Conservation (phyloP, 35 echinoderm and acorn worm genomes). For the Acanthaster planci region DNA sequence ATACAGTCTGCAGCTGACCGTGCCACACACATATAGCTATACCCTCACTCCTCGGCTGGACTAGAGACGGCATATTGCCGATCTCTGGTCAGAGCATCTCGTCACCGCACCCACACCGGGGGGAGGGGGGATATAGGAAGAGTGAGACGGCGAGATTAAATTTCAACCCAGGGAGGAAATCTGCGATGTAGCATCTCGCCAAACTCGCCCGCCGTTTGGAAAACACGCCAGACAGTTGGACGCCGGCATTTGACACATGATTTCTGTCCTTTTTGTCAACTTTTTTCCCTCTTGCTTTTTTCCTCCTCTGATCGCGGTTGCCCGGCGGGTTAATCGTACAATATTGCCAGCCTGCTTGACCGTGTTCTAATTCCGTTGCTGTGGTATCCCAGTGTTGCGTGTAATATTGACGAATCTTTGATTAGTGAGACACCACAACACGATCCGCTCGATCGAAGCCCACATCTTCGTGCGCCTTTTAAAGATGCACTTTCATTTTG, state of each 20-base stretch:
- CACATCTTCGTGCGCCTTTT: no score
- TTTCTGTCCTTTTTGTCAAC: background rate
- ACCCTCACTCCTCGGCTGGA: no score
- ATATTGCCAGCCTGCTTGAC: constrained; percentile 18
- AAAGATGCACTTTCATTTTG: no score
- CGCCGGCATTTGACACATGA: constrained; percentile 30
- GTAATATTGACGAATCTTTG: background rate
- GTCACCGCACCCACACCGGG: no score
- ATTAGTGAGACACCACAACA: no score
- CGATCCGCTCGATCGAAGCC: no score
- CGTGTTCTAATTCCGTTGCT: constrained; percentile 14
- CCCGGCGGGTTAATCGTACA: constrained; percentile 7
- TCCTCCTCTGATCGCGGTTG: background rate
- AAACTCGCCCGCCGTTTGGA: background rate
- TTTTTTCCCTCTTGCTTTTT: background rate
- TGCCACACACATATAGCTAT: no score
- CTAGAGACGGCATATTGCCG: no score
- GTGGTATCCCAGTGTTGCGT: background rate
- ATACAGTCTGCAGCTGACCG: no score
- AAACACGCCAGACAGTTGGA: constrained; percentile 11
- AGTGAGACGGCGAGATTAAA: background rate
- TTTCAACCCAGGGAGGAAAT: constrained; percentile 22
- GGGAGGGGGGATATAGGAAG: no score
- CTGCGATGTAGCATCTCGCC: background rate
- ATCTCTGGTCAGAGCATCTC: no score